Base-by-base conservation (phyloP, 2,888 invertebrate species). In the Drosophila leonis region DNA sequence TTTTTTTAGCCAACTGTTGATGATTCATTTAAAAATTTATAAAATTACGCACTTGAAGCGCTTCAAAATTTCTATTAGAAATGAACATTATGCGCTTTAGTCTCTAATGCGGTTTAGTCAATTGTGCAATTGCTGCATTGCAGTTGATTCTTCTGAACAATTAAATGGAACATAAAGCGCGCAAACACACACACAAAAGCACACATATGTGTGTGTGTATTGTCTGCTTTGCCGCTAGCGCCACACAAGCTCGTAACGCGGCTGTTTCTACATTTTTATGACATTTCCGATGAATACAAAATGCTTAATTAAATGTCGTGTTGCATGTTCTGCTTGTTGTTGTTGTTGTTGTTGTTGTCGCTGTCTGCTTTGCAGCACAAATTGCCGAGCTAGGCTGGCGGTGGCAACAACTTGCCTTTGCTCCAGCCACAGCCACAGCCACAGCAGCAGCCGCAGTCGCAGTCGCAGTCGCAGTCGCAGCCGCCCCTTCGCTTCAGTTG, bases 221-320 rank as follows among this genome's bases (percentile, higher is more conserved):
- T 54, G 37, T 39, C 54, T 54, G 33, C 49, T 33, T 4, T 54
- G 41, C 56, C 56, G 31, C 65, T 18, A 59, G 62, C 49, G 66
- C 44, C 69, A n/a, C 61, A 52, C 46, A 29, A 48, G 63, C 66
- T 55, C 60, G 60, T 61, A 70, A 46, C 70, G 70, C 74, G 74
- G 80, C 76, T 70, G 71, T 59, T 80, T 55, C 80, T 70, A 80
- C 59, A 80, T 87, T 85, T 84, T 88, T 85, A 91, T 86, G 90
- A 79, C 80, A 81, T 90, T 90, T 88, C 82, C 90, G 89, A 90
- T 91, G 91, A 92, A 91, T 91, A 91, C 83, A 91, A 91, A 90
- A 92, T 91, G 91, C 82, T 91, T 92, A 91, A 91, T 91, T 91
- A 91, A 91, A 91, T 85, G 88, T 74, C 80, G 68, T 33, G 33